phyloP scores from a whole-genome alignment of 1,140 invertebrate genomes.

The Brachionus angularis region DNA sequence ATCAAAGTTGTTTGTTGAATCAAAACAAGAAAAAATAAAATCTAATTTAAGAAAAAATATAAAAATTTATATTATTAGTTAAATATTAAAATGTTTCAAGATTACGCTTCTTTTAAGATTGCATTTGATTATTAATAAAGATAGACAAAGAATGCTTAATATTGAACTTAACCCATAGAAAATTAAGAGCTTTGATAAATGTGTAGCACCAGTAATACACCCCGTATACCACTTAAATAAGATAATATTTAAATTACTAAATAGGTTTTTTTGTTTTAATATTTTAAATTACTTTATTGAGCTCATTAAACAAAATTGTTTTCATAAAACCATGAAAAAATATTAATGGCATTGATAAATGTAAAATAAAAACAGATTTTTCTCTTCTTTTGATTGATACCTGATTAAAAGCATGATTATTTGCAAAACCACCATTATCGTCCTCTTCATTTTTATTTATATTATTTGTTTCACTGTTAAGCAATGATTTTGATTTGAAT shows the following conservation, averaged over 20 bases:
- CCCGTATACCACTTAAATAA: slow-evolving; percentile 16
- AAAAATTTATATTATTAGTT: too few species aligned
- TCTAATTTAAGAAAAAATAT: too few species aligned
- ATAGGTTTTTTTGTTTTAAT: background rate
- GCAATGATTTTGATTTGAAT: too few species aligned
- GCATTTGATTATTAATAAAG: background rate
- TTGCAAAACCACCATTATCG: background rate
- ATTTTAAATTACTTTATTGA: slow-evolving; percentile 13
- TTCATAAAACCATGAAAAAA: slow-evolving; percentile 28
- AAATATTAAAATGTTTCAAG: too few species aligned
- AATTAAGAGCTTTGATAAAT: background rate
- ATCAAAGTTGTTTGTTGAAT: slow-evolving; percentile 16
- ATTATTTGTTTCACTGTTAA: too few species aligned
- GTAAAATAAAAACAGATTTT: background rate
- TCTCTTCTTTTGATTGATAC: background rate
- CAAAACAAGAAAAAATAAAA: slow-evolving; percentile 4
- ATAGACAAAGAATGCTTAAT: background rate
- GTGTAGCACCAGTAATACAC: background rate
- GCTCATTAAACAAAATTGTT: slow-evolving; percentile 1
- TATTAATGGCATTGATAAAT: background rate
- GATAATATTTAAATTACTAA: background rate
- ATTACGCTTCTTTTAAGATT: slow-evolving; percentile 7
- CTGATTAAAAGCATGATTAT: background rate
- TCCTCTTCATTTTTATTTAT: too few species aligned
- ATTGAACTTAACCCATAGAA: slow-evolving; percentile 12